Evolutionary conservation across 2,113 vertebrate genomes (phyloP).

Genomic region (Zosterops pallidus): DNA sequence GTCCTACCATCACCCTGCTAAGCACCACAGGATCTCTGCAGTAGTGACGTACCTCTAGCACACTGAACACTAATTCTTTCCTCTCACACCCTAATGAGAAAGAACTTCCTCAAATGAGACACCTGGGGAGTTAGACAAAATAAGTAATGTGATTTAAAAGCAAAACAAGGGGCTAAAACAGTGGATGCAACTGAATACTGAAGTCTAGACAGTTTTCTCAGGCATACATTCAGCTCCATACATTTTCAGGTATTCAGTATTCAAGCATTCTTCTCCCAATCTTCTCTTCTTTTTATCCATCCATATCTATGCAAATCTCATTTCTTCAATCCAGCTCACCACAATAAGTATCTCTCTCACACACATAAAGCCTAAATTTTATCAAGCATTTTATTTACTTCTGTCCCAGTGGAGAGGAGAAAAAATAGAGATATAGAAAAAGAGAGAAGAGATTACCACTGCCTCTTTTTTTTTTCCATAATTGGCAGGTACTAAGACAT

Average conservation of each 20-base stretch:
- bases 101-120: background rate
- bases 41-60: background rate
- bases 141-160: background rate
- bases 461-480: background rate
- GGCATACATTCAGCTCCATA: background rate
- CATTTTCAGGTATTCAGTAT: slow-evolving; percentile 45
- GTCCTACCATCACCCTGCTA: background rate
- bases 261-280: slow-evolving; percentile 24
- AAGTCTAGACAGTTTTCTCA: background rate
- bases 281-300: slow-evolving; percentile 54
- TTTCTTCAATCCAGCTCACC: slow-evolving; percentile 59
- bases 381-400: slow-evolving; percentile 69
- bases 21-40: background rate
- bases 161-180: background rate
- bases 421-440: background rate
- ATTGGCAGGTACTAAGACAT: slow-evolving; percentile 42
- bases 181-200: background rate
- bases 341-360: slow-evolving; percentile 45
- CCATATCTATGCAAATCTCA: slow-evolving; percentile 60
- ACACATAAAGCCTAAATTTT: slow-evolving; percentile 60
- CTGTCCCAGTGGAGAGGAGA: background rate
- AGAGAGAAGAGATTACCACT: background rate
- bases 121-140: background rate
- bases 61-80: background rate
- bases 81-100: background rate